Conservation (phyloP, 2,113 vertebrate genomes). For the Emydura subglobosa region DNA sequence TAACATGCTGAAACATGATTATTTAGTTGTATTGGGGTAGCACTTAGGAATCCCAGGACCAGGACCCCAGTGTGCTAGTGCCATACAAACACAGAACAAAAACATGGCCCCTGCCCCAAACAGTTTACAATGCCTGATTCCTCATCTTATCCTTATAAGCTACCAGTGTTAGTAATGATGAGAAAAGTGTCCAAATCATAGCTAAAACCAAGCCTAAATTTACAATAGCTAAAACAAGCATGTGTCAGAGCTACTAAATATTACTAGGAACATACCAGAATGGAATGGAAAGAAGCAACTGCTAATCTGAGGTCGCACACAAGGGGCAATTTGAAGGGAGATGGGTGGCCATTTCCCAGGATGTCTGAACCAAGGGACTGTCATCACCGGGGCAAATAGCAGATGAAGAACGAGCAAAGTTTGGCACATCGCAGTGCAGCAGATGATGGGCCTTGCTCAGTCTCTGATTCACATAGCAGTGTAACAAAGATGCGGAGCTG, state of each 20-base stretch:
- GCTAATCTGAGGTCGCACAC: background rate
- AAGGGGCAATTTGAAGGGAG: background rate
- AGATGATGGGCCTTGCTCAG: fast-evolving
- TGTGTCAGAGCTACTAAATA: background rate
- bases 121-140: background rate
- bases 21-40: background rate
- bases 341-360: background rate
- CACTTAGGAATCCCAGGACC: background rate
- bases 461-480: fast-evolving
- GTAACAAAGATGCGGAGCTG: background rate
- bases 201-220: background rate
- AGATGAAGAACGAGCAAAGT: background rate
- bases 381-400: too few relatives aligned
- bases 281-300: background rate
- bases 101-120: background rate
- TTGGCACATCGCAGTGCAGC: background rate
- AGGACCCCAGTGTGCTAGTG: background rate
- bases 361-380: background rate
- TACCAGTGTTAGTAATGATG: background rate
- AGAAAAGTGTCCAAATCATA: background rate
- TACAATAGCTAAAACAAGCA: background rate
- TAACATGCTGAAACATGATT: background rate
- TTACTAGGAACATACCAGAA: background rate
- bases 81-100: background rate
- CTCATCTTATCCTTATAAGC: background rate